These are phyloP conservation scores for Cecidostiba fungosa DNA, from an alignment of 2,888 invertebrate species.

Conservation along the genomic window DNA sequence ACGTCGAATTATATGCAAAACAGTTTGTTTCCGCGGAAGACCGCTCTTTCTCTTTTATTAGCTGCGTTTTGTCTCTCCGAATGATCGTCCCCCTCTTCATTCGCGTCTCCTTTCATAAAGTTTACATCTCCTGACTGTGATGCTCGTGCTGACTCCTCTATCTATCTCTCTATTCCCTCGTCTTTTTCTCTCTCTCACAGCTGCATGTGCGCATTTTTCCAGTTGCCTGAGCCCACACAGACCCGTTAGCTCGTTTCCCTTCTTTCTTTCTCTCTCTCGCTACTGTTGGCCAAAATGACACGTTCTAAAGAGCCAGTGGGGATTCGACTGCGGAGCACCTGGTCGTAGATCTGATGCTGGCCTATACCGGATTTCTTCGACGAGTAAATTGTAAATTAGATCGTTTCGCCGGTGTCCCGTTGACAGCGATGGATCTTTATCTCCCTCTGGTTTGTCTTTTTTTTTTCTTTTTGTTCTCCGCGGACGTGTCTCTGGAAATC, in stretches of 20 bases:
- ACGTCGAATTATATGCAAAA: not conserved
- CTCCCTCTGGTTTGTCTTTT: not conserved
- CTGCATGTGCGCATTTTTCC: conserved; percentile 54
- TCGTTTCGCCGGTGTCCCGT: conserved; percentile 59
- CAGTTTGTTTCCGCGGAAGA: not conserved
- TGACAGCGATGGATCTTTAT: conserved; percentile 58
- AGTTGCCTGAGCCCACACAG: conserved; percentile 26
- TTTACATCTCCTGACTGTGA: not conserved
- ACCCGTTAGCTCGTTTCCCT: not conserved
- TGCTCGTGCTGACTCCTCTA: not conserved
- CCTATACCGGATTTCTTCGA: conserved; percentile 36
- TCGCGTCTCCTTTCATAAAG: conserved; percentile 2
- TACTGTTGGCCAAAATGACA: conserved; percentile 49
- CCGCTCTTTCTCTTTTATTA: not conserved
- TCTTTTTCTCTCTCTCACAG: not conserved
- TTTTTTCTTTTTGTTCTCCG: not conserved
- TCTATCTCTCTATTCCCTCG: not conserved
- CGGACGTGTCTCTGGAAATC: not conserved
- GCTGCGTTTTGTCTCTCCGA: not conserved
- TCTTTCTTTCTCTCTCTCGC: not conserved
- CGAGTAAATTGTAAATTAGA: conserved; percentile 66
- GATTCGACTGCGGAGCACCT: conserved; percentile 26
- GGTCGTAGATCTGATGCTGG: conserved; percentile 32
- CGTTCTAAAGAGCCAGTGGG: conserved; percentile 9
- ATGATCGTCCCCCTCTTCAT: not conserved